These are phyloP conservation scores for Dendrolimus kikuchii DNA, from an alignment of 1,140 invertebrate species.

Conservation along the genomic window DNA sequence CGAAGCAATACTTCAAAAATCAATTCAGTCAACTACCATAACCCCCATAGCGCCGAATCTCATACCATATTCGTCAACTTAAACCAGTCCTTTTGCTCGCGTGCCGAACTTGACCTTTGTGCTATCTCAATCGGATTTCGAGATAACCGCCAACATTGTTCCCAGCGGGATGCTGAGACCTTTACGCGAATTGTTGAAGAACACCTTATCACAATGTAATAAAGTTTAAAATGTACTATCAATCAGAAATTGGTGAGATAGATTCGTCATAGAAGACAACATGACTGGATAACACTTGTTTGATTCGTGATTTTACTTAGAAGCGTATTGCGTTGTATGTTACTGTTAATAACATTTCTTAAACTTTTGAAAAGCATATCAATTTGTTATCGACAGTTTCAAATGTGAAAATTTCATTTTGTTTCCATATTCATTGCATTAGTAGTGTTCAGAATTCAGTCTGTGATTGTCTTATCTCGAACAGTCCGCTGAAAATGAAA, in stretches of 20 bases:
- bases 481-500: too few relatives aligned
- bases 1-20: not conserved
- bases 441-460: too few relatives aligned
- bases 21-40: slow-evolving; percentile 6
- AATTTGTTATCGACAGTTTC: too few relatives aligned
- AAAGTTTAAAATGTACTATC: slow-evolving; percentile 25
- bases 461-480: too few relatives aligned
- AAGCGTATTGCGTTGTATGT: slow-evolving; percentile 17
- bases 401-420: too few relatives aligned
- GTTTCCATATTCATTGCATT: too few relatives aligned
- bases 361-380: too few relatives aligned
- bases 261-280: slow-evolving; percentile 53
- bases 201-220: slow-evolving; percentile 18
- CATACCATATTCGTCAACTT: slow-evolving; percentile 28
- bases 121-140: slow-evolving; percentile 55
- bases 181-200: slow-evolving; percentile 23
- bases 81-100: slow-evolving; percentile 30
- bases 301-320: slow-evolving; percentile 46
- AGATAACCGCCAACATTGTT: slow-evolving; percentile 57
- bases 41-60: slow-evolving; percentile 12
- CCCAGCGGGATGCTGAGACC: slow-evolving; percentile 46
- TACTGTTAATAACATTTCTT: slow-evolving; percentile 7
- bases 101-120: slow-evolving; percentile 54
- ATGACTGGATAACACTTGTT: slow-evolving; percentile 49
- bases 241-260: slow-evolving; percentile 25